These are phyloP conservation scores for Uloborus plumipes DNA, from an alignment of 2,888 invertebrate species.

Conservation along the genomic window DNA sequence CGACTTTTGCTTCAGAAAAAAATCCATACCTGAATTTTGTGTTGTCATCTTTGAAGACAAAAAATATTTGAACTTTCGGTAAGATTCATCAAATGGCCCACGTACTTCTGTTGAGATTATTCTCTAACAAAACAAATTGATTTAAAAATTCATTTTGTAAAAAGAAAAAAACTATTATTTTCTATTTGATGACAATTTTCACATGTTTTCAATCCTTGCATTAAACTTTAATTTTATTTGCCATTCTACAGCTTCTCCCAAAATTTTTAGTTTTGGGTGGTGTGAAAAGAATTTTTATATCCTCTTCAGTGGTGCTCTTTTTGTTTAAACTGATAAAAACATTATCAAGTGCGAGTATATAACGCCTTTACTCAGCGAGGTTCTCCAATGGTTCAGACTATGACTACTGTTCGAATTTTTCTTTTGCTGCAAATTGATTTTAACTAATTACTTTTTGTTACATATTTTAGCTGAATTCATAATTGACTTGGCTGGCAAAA, in stretches of 20 bases:
- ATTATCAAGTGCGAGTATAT: too few relatives aligned
- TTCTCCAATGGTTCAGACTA: too few relatives aligned
- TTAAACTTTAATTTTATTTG: too few relatives aligned
- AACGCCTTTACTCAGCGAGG: too few relatives aligned
- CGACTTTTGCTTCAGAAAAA: slow-evolving; percentile 23
- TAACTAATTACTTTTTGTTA: slow-evolving; percentile 65
- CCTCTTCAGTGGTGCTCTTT: too few relatives aligned
- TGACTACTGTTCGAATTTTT: too few relatives aligned
- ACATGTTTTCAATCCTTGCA: not conserved
- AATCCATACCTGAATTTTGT: not conserved
- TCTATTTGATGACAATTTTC: not conserved
- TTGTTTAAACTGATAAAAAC: too few relatives aligned
- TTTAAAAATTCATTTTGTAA: not conserved
- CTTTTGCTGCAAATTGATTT: too few relatives aligned
- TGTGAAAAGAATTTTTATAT: too few relatives aligned
- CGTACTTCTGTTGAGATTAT: not conserved
- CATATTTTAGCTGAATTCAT: slow-evolving; percentile 91
- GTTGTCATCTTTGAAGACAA: not conserved
- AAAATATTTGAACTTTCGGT: slow-evolving; percentile 15
- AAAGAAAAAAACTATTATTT: too few relatives aligned
- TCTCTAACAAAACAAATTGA: not conserved
- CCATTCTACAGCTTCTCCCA: too few relatives aligned
- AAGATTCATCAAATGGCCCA: slow-evolving; percentile 13
- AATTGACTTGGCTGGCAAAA: slow-evolving; percentile 91
- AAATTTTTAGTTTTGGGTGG: too few relatives aligned